A percentile compares a stretch with the other conserved stretches of the same genome.
Conservation (phyloP, 2,888 invertebrate species). For the Drosophila stalkeri region DNA sequence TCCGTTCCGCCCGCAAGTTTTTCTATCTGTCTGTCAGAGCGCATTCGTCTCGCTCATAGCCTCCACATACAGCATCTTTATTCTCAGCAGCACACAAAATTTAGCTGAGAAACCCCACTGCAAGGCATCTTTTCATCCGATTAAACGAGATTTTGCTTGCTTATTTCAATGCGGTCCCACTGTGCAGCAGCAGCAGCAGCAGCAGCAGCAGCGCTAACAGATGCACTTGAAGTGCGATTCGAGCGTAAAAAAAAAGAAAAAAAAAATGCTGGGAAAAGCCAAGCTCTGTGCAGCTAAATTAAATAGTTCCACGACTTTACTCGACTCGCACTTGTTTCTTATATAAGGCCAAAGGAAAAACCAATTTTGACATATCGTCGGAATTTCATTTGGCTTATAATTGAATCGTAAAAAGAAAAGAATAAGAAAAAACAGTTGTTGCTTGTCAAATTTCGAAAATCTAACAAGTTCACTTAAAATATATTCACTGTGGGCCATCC, state of each 20-base stretch:
- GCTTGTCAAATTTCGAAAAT: neutral
- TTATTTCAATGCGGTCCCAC: conserved; percentile 4
- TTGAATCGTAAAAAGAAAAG: neutral
- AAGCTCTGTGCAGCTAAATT: conserved; percentile 8
- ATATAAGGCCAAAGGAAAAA: neutral
- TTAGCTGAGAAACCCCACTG: neutral
- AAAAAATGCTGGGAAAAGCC: conserved; percentile 20
- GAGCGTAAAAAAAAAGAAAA: conserved; percentile 39
- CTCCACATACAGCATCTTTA: neutral
- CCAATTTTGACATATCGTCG: conserved; percentile 1
- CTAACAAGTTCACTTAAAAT: neutral
- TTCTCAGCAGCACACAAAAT: neutral
- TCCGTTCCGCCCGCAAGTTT: conserved; percentile 10
- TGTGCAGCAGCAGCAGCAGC: conserved; percentile 11
- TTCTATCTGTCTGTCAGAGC: neutral
- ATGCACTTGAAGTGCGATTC: conserved; percentile 46
- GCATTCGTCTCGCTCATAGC: neutral
- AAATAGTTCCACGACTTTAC: neutral
- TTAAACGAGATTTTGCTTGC: neutral
- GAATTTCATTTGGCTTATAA: conserved; percentile 2
- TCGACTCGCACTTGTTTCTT: neutral
- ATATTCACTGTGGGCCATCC: neutral
- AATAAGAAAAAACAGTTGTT: neutral
- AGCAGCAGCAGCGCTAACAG: conserved; percentile 24
- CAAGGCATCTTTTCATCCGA: conserved; percentile 7